Evolutionary conservation across 1,140 invertebrate species (phyloP).

Genomic region (Pseudomyrmex dendroicus): DNA sequence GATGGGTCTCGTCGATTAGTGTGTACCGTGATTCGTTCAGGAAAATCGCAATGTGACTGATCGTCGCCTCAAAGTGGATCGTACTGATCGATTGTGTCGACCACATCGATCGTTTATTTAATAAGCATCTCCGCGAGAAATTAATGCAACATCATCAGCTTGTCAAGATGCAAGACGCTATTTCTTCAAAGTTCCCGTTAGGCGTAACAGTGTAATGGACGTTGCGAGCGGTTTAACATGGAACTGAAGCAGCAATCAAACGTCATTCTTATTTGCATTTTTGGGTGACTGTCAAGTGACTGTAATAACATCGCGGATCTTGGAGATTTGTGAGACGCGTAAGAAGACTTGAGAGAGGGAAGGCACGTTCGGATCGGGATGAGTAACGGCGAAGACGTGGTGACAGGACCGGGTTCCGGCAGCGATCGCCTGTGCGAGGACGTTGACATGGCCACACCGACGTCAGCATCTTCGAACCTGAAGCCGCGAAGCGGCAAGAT

Average conservation of each 20-base stretch:
- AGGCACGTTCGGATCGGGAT: conserved; percentile 57
- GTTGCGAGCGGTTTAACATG: background rate
- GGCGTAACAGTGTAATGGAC: background rate
- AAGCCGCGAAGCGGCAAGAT: conserved; percentile 84
- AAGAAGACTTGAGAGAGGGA: background rate
- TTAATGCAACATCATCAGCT: conserved; percentile 19
- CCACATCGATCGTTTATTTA: background rate
- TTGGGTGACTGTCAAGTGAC: background rate
- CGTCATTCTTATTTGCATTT: background rate
- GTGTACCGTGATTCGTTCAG: conserved; percentile 18
- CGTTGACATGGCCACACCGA: conserved; percentile 81
- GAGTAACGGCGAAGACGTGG: conserved; percentile 78
- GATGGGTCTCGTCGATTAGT: background rate
- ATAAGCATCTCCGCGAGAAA: background rate
- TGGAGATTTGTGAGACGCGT: conserved; percentile 2
- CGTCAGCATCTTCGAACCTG: conserved; percentile 80
- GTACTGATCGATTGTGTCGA: background rate
- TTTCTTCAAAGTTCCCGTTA: background rate
- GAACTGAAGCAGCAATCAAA: conserved; percentile 9
- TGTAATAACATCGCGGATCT: conserved; percentile 1
- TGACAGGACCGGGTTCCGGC: conserved; percentile 77
- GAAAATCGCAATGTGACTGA: conserved; percentile 45
- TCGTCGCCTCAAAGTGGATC: conserved; percentile 17
- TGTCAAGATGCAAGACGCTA: background rate
- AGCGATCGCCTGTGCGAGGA: conserved; percentile 77